Evolutionary conservation across 1,140 invertebrate species (phyloP), one percentile per base, ranked within the genome.

Genomic region (Elysia chlorotica): DNA sequence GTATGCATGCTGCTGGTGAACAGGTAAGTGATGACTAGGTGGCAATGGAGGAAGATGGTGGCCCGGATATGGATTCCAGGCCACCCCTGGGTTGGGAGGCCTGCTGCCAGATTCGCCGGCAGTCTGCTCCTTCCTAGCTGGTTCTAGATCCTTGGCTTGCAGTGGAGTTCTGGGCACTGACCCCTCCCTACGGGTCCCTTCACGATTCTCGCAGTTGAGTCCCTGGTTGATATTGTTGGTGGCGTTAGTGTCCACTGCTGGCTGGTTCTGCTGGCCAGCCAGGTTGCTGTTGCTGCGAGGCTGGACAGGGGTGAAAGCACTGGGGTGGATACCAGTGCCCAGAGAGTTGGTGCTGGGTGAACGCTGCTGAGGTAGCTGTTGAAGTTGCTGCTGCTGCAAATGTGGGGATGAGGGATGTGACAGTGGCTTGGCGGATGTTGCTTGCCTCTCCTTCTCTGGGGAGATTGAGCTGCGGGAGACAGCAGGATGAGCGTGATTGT

Each of bases 241-340:
- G n/a, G n/a, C n/a, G n/a, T 3, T 57, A 5, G n/a, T 17, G 2
- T 36, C 31, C 36, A 62, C 69, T 25, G 23, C 37, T 28, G 35
- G 30, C 53, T 76, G 76, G 25, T 59, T 69, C 21, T 74, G 65
- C 54, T 77, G 78, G n/a, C 77, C 75, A 35, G 82, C 79, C 61
- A 82, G 56, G 25, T 79, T 83, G 73, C 81, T 84, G 65, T 82
- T 84, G 65, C 78, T 82, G 38, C 76, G 78, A 14, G 80, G 83
- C 31, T 76, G 74, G 6, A 85, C 82, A 38, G 80, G 79, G 19
- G 78, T 80, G 76, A 85, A 85, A 65, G 83, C 83, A 78, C 83
- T 85, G 3, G 76, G 71, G 65, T 83, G 81, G 48, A 76, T 71
- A 37, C 77, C 74, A 23, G 77, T 71, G 2, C 78, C 77, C 2